phyloP scores from a whole-genome alignment of 30 jellyfish, hydroid and myxozoan genomes.

The Nemopilema nomurai region DNA sequence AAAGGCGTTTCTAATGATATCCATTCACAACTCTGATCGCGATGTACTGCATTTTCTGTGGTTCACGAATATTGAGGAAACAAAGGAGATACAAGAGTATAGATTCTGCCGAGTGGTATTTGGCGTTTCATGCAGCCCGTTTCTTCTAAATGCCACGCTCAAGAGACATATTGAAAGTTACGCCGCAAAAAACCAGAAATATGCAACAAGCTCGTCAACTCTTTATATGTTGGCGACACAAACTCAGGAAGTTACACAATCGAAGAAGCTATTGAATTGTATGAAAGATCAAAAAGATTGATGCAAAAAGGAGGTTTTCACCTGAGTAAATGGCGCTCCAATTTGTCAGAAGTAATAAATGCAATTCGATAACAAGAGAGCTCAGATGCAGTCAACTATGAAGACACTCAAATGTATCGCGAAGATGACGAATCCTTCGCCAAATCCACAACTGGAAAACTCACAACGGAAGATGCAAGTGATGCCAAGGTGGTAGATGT shows the following conservation, averaged over 20 bases:
- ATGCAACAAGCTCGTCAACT: constrained; percentile 13
- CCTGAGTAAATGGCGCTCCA: constrained; percentile 56
- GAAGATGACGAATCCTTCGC: constrained; percentile 32
- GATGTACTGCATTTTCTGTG: constrained; percentile 70
- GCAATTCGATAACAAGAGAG: neutral
- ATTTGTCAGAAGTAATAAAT: constrained; percentile 31
- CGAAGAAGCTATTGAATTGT: constrained; percentile 30
- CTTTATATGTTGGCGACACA: constrained; percentile 57
- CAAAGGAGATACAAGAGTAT: constrained; percentile 21
- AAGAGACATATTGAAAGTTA: constrained; percentile 38
- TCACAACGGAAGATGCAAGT: neutral
- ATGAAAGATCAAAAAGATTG: constrained; percentile 11
- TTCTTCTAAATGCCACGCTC: constrained; percentile 59
- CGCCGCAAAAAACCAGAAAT: constrained; percentile 32
- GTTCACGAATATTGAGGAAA: constrained; percentile 21
- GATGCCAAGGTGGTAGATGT: constrained; percentile 55
- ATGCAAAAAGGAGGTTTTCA: constrained; percentile 61
- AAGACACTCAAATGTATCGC: neutral
- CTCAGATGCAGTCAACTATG: neutral
- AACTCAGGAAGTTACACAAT: constrained; percentile 30
- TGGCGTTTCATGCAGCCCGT: constrained; percentile 70
- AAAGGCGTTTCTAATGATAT: constrained; percentile 60
- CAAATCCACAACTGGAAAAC: constrained; percentile 5
- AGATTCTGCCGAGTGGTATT: constrained; percentile 62
- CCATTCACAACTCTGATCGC: constrained; percentile 38